Conservation (phyloP, 2,113 vertebrate species). For the Craseonycteris thonglongyai region DNA sequence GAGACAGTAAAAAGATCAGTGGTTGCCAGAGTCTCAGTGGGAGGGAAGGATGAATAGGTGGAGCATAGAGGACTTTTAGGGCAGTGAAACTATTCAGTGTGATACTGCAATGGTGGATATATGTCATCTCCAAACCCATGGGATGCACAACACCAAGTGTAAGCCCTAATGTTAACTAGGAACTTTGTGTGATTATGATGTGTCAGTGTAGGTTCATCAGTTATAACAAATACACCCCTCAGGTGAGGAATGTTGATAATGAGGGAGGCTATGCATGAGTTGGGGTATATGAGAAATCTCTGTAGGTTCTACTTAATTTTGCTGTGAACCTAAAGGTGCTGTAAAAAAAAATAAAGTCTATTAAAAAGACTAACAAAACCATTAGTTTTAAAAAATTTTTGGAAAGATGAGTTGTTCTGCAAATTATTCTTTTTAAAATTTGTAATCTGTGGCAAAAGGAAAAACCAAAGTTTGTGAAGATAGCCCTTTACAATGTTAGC, state of each 20-base stretch:
- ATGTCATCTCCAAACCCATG: neutral
- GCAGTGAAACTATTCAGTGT: neutral
- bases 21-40: too few species aligned
- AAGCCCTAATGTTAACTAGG: neutral
- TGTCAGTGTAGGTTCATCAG: neutral
- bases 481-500: neutral
- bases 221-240: neutral
- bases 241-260: neutral
- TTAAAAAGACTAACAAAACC: neutral
- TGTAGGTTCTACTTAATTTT: neutral
- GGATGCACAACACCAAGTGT: neutral
- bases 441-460: conserved; percentile 2
- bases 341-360: neutral
- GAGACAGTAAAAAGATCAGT: too few species aligned
- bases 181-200: neutral
- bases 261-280: neutral
- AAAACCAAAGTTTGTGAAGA: neutral
- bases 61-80: neutral
- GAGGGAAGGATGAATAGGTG: too few species aligned
- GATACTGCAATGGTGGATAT: neutral
- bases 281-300: neutral
- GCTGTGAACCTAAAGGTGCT: neutral
- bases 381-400: neutral
- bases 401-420: neutral
- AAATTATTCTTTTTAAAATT: neutral